A percentile compares a stretch with the other conserved stretches of the same genome.
These are phyloP conservation scores for Anniella stebbinsi DNA, from an alignment of 2,797 vertebrate genomes.

Conservation along the genomic window DNA sequence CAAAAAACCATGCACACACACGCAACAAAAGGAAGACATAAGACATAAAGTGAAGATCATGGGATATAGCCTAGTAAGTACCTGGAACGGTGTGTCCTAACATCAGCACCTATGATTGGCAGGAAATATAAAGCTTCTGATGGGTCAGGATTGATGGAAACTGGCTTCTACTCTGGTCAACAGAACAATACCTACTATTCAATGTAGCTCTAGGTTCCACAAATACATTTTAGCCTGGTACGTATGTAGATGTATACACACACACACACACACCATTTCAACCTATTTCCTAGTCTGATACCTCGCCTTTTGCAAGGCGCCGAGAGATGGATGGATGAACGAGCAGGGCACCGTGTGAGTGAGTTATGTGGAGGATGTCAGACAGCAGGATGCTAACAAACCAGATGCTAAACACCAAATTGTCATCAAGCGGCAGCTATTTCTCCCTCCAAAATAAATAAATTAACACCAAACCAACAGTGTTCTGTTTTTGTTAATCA, in stretches of 20 bases:
- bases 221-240: background rate
- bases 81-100: background rate
- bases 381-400: constrained; percentile 39
- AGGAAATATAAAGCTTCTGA: background rate
- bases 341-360: background rate
- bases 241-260: no score
- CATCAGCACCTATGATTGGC: background rate
- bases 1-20: no score
- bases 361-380: constrained; percentile 1
- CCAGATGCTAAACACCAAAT: background rate
- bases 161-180: background rate
- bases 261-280: background rate
- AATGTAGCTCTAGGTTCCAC: background rate
- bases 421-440: constrained; percentile 45
- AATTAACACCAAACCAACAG: background rate
- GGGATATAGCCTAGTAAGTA: no score
- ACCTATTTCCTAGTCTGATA: background rate
- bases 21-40: no score
- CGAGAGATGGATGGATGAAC: background rate
- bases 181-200: background rate
- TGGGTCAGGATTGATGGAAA: background rate
- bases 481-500: constrained; percentile 61
- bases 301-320: background rate
- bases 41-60: no score
- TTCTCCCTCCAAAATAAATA: constrained; percentile 47